These are phyloP conservation scores for Polyergus mexicanus DNA, from an alignment of 1,140 invertebrate species.

Conservation along the genomic window DNA sequence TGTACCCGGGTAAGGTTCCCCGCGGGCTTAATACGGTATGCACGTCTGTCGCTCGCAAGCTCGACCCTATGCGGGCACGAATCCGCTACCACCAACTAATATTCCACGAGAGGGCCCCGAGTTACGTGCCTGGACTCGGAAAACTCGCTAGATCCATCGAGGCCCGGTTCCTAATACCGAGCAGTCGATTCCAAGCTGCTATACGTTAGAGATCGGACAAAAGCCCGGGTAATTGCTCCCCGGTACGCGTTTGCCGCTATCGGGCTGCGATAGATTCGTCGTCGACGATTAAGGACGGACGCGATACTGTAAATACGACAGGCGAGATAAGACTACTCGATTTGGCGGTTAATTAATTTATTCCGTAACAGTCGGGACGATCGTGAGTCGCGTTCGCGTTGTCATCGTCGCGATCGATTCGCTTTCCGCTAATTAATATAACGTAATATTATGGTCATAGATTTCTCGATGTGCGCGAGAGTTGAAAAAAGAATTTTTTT, in stretches of 20 bases:
- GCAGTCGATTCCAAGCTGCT: constrained; percentile 54
- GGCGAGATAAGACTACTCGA: background rate
- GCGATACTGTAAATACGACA: constrained; percentile 18
- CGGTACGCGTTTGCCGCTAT: background rate
- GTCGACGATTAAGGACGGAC: background rate
- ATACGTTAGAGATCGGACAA: constrained; percentile 46
- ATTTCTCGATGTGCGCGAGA: background rate
- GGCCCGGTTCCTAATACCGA: constrained; percentile 45
- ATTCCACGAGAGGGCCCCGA: constrained; percentile 82
- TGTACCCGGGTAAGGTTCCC: constrained; percentile 75
- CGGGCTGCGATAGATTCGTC: constrained; percentile 33
- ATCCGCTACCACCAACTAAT: constrained; percentile 83
- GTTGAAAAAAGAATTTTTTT: background rate
- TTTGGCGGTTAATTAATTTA: background rate
- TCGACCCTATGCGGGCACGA: constrained; percentile 80
- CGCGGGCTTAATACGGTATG: constrained; percentile 85
- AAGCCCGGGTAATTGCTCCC: constrained; percentile 40
- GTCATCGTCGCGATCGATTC: background rate
- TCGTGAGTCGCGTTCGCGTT: background rate
- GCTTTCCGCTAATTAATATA: background rate
- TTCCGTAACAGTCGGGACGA: background rate
- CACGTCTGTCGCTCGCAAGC: constrained; percentile 82
- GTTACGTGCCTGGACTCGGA: constrained; percentile 77
- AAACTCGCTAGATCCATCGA: constrained; percentile 63
- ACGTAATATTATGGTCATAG: background rate